Percentiles rank a stretch among this genome's conserved stretches.
Evolutionary conservation across 1,140 invertebrate genomes (phyloP).

Genomic region (Tenebrio molitor): DNA sequence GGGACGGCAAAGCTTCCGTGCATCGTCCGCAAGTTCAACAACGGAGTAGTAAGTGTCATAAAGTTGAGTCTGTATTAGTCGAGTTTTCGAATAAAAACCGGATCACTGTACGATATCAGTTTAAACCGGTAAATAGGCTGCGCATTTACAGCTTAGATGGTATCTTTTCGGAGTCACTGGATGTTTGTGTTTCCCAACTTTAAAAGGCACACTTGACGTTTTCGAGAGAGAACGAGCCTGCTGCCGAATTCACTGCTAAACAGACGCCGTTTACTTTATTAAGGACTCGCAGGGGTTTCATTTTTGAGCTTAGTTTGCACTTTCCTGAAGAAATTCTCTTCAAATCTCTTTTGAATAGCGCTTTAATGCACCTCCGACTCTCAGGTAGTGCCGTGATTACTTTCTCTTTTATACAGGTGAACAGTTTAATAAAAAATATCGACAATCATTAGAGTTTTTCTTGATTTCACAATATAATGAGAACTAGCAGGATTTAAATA

Average conservation of each 20-base stretch:
- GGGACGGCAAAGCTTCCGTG: conserved; percentile 79
- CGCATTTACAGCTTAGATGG: conserved; percentile 33
- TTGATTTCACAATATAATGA: too few species aligned
- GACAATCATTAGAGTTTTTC: too few species aligned
- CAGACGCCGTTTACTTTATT: conserved; percentile 39
- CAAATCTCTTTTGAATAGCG: neutral
- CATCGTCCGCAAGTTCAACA: conserved; percentile 75
- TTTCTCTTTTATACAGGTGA: too few species aligned
- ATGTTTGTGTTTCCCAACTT: conserved; percentile 38
- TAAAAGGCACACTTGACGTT: conserved; percentile 31
- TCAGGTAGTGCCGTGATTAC: too few species aligned
- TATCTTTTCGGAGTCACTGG: conserved; percentile 16
- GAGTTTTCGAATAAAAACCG: conserved; percentile 14
- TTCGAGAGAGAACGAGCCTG: conserved; percentile 18
- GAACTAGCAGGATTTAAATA: too few species aligned
- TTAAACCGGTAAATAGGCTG: conserved; percentile 29
- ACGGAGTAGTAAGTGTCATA: conserved; percentile 75
- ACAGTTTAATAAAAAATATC: too few species aligned
- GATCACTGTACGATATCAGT: conserved; percentile 7
- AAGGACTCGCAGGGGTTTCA: conserved; percentile 21
- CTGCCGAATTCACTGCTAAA: conserved; percentile 22
- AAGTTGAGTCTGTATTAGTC: conserved; percentile 9
- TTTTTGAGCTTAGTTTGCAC: conserved; percentile 23
- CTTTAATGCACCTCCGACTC: neutral
- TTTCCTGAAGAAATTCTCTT: neutral